Conservation (phyloP, 2,797 vertebrate genomes). For the Sebastes iracundus region DNA sequence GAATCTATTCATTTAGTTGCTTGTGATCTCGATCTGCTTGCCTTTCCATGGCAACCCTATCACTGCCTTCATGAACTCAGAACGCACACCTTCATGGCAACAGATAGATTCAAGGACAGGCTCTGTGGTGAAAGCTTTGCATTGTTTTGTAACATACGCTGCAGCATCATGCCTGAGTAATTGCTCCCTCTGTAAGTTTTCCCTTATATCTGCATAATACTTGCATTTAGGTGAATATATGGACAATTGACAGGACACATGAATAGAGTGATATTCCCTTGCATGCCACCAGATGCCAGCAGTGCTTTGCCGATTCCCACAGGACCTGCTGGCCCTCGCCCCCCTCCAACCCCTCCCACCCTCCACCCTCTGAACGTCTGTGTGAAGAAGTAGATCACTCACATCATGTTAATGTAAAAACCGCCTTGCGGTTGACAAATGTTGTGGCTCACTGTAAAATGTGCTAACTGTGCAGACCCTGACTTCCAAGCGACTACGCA, state of each 20-base stretch:
- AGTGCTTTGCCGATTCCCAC: conserved; percentile 71
- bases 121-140: conserved; percentile 13
- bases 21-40: conserved; percentile 35
- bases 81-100: neutral
- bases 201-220: neutral
- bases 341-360: neutral
- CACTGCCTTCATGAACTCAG: conserved; percentile 6
- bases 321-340: conserved; percentile 31
- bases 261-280: conserved; percentile 64
- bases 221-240: conserved; percentile 4
- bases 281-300: conserved; percentile 83
- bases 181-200: conserved; percentile 1
- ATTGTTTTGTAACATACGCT: neutral
- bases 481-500: conserved; percentile 76
- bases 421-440: conserved; percentile 80
- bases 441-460: conserved; percentile 83
- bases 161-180: neutral
- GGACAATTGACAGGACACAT: conserved; percentile 51
- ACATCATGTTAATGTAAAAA: conserved; percentile 84
- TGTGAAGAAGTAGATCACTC: conserved; percentile 84
- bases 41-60: conserved; percentile 32
- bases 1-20: conserved; percentile 32
- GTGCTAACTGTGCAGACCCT: conserved; percentile 85
- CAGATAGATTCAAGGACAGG: conserved; percentile 21
- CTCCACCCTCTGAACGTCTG: conserved; percentile 59